Base-by-base conservation (phyloP, 2,888 invertebrate species). In the Catocala fraxini region DNA sequence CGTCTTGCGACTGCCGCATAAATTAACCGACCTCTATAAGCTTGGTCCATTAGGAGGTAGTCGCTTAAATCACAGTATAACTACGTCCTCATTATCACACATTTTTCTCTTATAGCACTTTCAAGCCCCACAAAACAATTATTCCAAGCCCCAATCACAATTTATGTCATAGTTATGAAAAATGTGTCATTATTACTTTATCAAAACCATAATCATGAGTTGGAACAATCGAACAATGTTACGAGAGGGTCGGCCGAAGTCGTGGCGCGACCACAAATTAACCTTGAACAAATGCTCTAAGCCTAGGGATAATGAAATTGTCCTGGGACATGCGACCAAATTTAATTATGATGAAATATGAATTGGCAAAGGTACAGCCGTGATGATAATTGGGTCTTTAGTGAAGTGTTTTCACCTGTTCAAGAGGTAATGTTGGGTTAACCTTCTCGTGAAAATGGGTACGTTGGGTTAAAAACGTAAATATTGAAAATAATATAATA, bases 341-440 rank as follows among this genome's bases (percentile, higher is more conserved):
- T 65, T 65, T 69, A 66, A 69, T 73, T 65, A 65, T 55, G 52
- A 64, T 63, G 62, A 65, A 64, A 63, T 73, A 65, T 66, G 54
- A 61, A 73, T 39, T 53, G 41, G 41, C 35, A 42, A 51, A 58
- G 60, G 25, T 25, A 25, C 56, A 69, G 58, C 59, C 25, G 25
- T 57, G 65, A n/a, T 71, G 59, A 59, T 60, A 65, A 65, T 68
- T 65, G 43, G 13, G 49, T 54, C 48, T 51, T 66, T 58, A 41
- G 41, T 43, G 12, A 63, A 52, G 48, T 46, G 47, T 58, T 56
- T 5, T 49, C 48, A 49, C 48, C 48, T 12, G 11, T 25, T 33
- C 48, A 10, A 10, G n/a, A n/a, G n/a, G 6, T 33, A 34, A 49
- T 33, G 12, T 47, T 25, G 0, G 12, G n/a, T 49, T 48, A 6